A percentile compares a stretch with the other conserved stretches of the same genome.
Evolutionary conservation across 2,888 invertebrate species (phyloP).

Genomic region (Rhyacophila evoluta): DNA sequence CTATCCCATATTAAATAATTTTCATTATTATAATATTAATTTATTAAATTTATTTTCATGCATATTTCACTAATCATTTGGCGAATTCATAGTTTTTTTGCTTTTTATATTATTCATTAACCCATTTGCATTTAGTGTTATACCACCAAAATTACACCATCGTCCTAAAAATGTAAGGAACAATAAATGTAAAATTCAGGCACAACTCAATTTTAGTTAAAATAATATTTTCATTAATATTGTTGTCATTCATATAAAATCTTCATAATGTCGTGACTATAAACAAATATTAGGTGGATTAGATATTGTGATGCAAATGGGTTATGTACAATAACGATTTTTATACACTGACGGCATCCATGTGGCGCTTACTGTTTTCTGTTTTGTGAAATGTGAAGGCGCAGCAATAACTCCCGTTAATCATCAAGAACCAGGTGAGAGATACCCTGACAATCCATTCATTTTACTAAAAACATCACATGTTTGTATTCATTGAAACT

Average conservation of each 20-base stretch:
- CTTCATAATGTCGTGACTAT: too few relatives aligned
- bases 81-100: neutral
- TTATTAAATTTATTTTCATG: neutral
- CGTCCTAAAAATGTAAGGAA: too few relatives aligned
- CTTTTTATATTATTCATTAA: neutral
- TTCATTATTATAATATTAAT: too few relatives aligned
- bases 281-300: too few relatives aligned
- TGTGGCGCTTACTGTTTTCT: neutral
- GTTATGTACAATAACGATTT: constrained; percentile 46
- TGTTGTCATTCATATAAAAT: too few relatives aligned
- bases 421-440: constrained; percentile 51
- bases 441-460: constrained; percentile 45
- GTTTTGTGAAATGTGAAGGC: neutral
- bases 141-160: too few relatives aligned
- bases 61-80: constrained; percentile 6
- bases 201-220: too few relatives aligned
- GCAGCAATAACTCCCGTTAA: constrained; percentile 15
- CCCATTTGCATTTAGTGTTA: constrained; percentile 50
- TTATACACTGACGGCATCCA: neutral
- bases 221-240: too few relatives aligned
- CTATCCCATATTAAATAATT: too few relatives aligned
- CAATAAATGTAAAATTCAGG: too few relatives aligned
- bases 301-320: constrained; percentile 48
- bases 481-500: constrained; percentile 36
- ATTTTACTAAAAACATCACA: constrained; percentile 47